Percentiles rank a stretch among this genome's conserved stretches.
phyloP scores from a whole-genome alignment of 2,888 invertebrate species.

The Apeira syringaria region DNA sequence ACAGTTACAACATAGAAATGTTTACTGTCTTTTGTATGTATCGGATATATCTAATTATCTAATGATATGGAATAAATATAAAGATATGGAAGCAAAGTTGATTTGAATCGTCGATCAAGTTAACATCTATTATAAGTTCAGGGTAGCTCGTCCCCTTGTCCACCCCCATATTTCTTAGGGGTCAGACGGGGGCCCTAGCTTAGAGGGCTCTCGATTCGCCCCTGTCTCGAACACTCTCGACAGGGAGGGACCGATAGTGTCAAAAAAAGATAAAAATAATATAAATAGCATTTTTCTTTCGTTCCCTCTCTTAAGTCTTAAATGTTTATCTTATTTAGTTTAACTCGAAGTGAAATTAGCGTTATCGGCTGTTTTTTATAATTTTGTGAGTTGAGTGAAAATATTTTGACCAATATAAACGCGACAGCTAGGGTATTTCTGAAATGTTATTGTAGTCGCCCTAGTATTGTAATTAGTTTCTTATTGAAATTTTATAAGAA shows the following conservation, averaged over 20 bases:
- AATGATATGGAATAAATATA: too few relatives aligned
- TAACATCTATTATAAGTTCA: constrained; percentile 37
- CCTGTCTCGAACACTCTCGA: constrained; percentile 68
- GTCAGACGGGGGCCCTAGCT: constrained; percentile 59
- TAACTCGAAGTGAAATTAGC: too few relatives aligned
- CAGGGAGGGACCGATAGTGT: constrained; percentile 78
- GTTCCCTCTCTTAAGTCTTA: constrained; percentile 10
- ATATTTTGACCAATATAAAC: too few relatives aligned
- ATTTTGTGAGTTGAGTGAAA: too few relatives aligned
- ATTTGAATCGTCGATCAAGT: constrained; percentile 39
- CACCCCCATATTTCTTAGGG: constrained; percentile 67
- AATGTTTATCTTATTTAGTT: constrained; percentile 9
- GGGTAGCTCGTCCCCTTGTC: constrained; percentile 38
- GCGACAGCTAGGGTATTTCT: too few relatives aligned
- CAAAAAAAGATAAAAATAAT: constrained; percentile 83
- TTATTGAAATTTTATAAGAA: too few relatives aligned
- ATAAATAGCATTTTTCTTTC: constrained; percentile 68
- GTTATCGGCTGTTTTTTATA: too few relatives aligned
- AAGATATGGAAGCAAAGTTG: constrained; percentile 24
- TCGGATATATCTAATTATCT: too few relatives aligned
- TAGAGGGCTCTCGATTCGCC: constrained; percentile 75
- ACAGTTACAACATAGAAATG: too few relatives aligned
- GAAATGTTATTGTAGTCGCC: too few relatives aligned
- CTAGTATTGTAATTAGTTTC: too few relatives aligned
- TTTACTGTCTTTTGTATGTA: too few relatives aligned